phyloP scores from a whole-genome alignment of 2,113 vertebrate species.

The Pelecanus crispus region DNA sequence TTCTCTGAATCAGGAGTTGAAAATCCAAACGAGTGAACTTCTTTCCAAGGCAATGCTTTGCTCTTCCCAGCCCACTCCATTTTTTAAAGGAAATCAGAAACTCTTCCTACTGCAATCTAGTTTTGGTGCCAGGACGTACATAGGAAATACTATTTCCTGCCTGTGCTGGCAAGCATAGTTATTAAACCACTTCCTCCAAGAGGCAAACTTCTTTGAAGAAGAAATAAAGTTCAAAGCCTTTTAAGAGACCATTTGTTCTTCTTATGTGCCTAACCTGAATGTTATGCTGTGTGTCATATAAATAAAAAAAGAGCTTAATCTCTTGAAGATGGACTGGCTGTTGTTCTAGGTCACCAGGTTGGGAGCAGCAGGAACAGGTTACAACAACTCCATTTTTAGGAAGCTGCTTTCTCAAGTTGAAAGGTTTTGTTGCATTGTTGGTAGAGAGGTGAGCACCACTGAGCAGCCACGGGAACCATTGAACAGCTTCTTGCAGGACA shows the following conservation, averaged over 20 bases:
- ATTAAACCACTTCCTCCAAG: conserved; percentile 58
- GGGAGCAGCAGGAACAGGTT: neutral
- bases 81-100: conserved; percentile 39
- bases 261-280: conserved; percentile 43
- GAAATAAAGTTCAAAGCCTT: conserved; percentile 67
- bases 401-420: neutral
- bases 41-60: neutral
- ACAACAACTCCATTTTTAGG: neutral
- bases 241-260: conserved; percentile 61
- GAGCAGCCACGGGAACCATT: neutral
- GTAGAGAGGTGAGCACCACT: neutral
- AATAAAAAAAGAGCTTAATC: neutral
- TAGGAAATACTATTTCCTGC: conserved; percentile 62
- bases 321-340: conserved; percentile 25
- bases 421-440: neutral
- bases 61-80: neutral
- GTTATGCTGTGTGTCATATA: neutral
- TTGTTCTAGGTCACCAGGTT: neutral
- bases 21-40: neutral
- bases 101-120: neutral
- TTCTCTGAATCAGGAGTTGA: neutral
- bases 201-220: conserved; percentile 58
- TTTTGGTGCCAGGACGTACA: conserved; percentile 42
- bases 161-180: conserved; percentile 43
- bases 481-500: neutral